Conservation (phyloP, 2,113 vertebrate genomes). For the Cairina moschata region DNA sequence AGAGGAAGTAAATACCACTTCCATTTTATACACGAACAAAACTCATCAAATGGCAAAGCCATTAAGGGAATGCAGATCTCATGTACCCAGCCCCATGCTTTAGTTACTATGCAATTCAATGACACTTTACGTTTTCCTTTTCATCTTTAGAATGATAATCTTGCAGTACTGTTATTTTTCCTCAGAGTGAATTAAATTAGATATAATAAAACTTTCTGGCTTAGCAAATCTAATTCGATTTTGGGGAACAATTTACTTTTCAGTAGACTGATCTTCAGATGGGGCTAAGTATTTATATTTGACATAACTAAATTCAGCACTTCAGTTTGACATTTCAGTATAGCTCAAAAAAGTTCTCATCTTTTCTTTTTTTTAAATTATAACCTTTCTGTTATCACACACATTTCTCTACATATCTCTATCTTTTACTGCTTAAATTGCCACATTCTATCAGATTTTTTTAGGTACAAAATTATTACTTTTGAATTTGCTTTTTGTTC, state of each 20-base stretch:
- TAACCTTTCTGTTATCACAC: neutral
- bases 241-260: neutral
- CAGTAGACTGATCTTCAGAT: neutral
- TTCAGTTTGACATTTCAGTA: neutral
- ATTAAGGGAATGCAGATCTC: neutral
- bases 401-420: neutral
- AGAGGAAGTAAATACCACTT: neutral
- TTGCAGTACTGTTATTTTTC: neutral
- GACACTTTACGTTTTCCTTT: neutral
- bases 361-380: neutral
- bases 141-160: neutral
- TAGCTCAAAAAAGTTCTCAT: neutral
- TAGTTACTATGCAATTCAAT: neutral
- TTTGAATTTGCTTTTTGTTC: neutral
- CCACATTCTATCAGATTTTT: neutral
- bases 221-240: slow-evolving; percentile 5
- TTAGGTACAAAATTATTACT: neutral
- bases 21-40: neutral
- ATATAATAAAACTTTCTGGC: slow-evolving; percentile 6
- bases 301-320: neutral
- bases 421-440: neutral
- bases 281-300: slow-evolving; percentile 4
- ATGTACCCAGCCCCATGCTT: neutral
- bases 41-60: neutral
- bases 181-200: neutral